These are phyloP conservation scores for Narcine bancroftii DNA, from an alignment of 2,113 vertebrate species.

Conservation along the genomic window DNA sequence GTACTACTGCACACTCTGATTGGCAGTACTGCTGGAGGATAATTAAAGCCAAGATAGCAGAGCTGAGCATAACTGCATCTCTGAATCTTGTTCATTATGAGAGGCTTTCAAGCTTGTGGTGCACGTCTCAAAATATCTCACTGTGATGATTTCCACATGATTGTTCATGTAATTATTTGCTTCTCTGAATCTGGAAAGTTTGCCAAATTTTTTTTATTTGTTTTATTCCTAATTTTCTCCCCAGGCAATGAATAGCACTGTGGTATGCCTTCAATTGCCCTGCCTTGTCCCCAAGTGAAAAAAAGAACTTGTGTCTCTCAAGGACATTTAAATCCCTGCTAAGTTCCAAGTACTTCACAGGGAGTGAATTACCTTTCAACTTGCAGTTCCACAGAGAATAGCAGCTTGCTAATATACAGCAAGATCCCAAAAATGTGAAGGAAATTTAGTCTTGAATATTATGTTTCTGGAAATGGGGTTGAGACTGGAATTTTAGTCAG, in stretches of 20 bases:
- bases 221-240: background rate
- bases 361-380: background rate
- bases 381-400: background rate
- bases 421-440: background rate
- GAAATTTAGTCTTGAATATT: background rate
- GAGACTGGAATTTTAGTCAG: background rate
- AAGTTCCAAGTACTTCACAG: background rate
- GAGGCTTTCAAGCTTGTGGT: background rate
- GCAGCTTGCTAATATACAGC: background rate
- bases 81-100: background rate
- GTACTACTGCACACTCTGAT: background rate
- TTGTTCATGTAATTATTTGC: conserved; percentile 3
- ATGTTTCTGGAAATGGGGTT: background rate
- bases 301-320: background rate
- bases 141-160: conserved; percentile 18
- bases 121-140: background rate
- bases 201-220: background rate
- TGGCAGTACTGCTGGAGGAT: background rate
- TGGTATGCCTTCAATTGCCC: background rate
- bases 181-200: background rate
- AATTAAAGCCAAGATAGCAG: background rate
- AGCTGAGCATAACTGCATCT: background rate
- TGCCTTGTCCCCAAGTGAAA: background rate
- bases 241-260: background rate
- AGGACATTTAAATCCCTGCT: background rate